These are phyloP conservation scores for Notolabrus celidotus DNA, from an alignment of 2,797 vertebrate genomes.

Conservation along the genomic window DNA sequence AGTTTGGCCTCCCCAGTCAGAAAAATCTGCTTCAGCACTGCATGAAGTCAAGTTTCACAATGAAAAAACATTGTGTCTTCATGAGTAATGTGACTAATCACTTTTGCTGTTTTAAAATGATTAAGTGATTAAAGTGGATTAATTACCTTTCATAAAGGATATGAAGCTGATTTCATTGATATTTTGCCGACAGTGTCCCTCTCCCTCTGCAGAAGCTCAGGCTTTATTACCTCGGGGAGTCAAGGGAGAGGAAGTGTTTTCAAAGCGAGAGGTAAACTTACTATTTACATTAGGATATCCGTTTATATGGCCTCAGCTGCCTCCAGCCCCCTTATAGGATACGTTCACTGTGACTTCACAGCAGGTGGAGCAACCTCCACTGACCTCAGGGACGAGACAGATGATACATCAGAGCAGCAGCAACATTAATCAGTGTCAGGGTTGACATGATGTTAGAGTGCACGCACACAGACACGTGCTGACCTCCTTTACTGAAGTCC, in stretches of 20 bases:
- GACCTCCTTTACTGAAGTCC: background rate
- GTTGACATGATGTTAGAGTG: background rate
- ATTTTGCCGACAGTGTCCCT: background rate
- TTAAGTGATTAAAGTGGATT: too few species aligned
- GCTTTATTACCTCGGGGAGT: slow-evolving; percentile 19
- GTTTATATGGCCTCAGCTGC: slow-evolving; percentile 7
- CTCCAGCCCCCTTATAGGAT: slow-evolving; percentile 4
- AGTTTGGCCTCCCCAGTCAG: too few species aligned
- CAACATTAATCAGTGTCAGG: slow-evolving; percentile 37
- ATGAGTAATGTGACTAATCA: too few species aligned
- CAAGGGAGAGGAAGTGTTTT: slow-evolving; percentile 52
- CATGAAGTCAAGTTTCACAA: too few species aligned
- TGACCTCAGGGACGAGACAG: slow-evolving; percentile 40
- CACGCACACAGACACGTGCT: background rate
- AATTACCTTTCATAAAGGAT: too few species aligned
- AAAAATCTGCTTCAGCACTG: too few species aligned
- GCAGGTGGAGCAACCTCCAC: slow-evolving; percentile 50
- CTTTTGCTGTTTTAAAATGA: too few species aligned
- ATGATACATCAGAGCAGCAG: slow-evolving; percentile 21
- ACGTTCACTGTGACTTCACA: slow-evolving; percentile 38
- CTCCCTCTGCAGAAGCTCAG: slow-evolving; percentile 7
- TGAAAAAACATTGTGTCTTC: too few species aligned
- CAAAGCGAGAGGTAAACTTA: slow-evolving; percentile 29
- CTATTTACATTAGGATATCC: slow-evolving; percentile 56
- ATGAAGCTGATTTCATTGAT: background rate